Evolutionary conservation across 2,888 invertebrate genomes (phyloP).

Genomic region (Labia minor): DNA sequence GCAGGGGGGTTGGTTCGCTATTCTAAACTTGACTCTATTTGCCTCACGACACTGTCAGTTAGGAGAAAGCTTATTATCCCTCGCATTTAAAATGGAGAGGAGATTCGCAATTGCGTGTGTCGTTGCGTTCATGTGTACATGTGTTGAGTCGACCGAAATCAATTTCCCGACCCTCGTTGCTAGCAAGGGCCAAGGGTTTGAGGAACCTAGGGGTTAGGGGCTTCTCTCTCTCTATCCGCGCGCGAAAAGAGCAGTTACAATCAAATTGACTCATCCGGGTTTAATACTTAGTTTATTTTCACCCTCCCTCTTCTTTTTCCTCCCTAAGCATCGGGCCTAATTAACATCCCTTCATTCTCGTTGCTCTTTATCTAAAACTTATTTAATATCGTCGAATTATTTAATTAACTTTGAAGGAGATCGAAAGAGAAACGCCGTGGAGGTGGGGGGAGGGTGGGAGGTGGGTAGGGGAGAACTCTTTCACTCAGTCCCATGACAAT

Average conservation of each 20-base stretch:
- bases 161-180: conserved; percentile 22
- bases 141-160: conserved; percentile 24
- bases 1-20: background rate
- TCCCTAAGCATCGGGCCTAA: conserved; percentile 15
- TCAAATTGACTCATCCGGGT: conserved; percentile 26
- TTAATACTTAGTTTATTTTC: conserved; percentile 19
- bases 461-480: conserved; percentile 13
- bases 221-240: conserved; percentile 8
- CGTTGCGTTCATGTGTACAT: background rate
- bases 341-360: background rate
- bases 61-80: background rate
- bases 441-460: background rate
- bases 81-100: conserved; percentile 15
- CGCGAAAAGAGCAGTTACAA: conserved; percentile 19
- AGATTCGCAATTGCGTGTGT: conserved; percentile 17
- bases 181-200: background rate
- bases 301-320: conserved; percentile 7
- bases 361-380: conserved; percentile 13
- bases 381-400: conserved; percentile 13
- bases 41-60: background rate
- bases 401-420: conserved; percentile 5
- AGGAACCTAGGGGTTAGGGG: conserved; percentile 14
- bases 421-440: too few relatives aligned
- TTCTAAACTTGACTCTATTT: conserved; percentile 13
- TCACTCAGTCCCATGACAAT: conserved; percentile 13